These are phyloP conservation scores for Eulacestoma nigropectus DNA, from an alignment of 2,113 vertebrate species.

Conservation along the genomic window DNA sequence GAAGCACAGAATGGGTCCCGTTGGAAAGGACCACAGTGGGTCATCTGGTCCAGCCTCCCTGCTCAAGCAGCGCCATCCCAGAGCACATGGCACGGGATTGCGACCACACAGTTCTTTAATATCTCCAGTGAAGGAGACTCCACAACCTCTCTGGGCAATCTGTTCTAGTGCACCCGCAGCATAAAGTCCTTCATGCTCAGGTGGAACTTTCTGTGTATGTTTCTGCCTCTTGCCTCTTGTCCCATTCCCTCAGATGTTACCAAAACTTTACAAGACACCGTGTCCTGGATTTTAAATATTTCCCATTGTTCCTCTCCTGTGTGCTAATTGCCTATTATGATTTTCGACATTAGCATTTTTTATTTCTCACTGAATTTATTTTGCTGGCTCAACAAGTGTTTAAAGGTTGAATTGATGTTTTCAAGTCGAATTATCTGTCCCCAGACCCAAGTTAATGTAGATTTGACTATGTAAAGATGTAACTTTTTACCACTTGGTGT, in stretches of 20 bases:
- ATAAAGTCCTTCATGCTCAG: no score
- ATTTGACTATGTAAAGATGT: not conserved
- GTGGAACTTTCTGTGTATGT: not conserved
- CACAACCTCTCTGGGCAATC: not conserved
- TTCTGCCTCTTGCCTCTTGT: not conserved
- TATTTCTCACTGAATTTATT: not conserved
- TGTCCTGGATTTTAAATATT: not conserved
- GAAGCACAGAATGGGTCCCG: not conserved
- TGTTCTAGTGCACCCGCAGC: not conserved
- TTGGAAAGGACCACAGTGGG: not conserved
- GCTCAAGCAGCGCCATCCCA: not conserved
- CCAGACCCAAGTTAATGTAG: not conserved
- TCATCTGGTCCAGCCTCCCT: not conserved
- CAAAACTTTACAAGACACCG: not conserved
- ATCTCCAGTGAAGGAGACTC: not conserved
- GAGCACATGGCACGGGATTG: not conserved
- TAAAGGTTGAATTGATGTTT: not conserved
- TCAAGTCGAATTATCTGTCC: not conserved
- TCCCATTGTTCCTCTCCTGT: not conserved
- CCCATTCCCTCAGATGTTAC: not conserved
- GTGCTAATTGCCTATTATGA: not conserved
- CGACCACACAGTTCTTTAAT: accelerated
- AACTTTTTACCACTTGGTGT: not conserved
- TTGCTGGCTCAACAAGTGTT: not conserved
- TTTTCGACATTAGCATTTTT: not conserved